A percentile compares a stretch with the other conserved stretches of the same genome.
These are phyloP conservation scores for Ahaetulla prasina DNA, from an alignment of 2,113 vertebrate genomes.

Conservation along the genomic window DNA sequence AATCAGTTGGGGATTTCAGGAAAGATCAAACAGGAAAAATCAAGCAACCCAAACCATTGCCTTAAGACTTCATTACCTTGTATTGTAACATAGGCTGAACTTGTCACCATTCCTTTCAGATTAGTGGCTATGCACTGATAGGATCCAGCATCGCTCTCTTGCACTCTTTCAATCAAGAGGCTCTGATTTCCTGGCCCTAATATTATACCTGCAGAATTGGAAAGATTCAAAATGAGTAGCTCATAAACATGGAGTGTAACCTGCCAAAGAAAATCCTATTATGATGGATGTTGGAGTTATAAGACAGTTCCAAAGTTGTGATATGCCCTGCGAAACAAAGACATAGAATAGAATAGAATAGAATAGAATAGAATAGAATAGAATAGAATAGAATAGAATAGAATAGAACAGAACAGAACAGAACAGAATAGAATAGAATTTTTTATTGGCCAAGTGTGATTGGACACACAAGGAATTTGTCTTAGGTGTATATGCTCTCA, in stretches of 20 bases:
- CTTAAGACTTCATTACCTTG: slow-evolving; percentile 69
- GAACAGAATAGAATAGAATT: too few relatives aligned
- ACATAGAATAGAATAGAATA: too few relatives aligned
- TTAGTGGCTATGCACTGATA: slow-evolving; percentile 88
- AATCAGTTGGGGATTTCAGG: slow-evolving; percentile 6
- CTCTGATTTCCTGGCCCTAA: slow-evolving; percentile 79
- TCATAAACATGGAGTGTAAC: slow-evolving; percentile 52
- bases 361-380: too few relatives aligned
- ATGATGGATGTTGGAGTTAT: slow-evolving; percentile 42
- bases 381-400: too few relatives aligned
- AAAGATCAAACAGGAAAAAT: neutral
- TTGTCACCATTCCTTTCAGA: slow-evolving; percentile 81
- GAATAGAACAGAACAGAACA: too few relatives aligned
- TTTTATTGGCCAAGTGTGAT: too few relatives aligned
- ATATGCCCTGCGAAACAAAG: slow-evolving; percentile 13
- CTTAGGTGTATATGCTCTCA: too few relatives aligned
- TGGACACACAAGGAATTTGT: too few relatives aligned
- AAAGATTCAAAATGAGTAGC: slow-evolving; percentile 60
- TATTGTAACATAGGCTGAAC: slow-evolving; percentile 83
- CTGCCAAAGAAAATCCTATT: slow-evolving; percentile 50
- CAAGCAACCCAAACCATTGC: slow-evolving; percentile 27
- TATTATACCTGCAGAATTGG: slow-evolving; percentile 79
- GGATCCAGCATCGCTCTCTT: slow-evolving; percentile 85
- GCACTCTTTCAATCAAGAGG: slow-evolving; percentile 88
- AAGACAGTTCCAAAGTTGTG: neutral